These are phyloP conservation scores for Cephalopterus ornatus DNA, from an alignment of 2,113 vertebrate genomes.

Conservation along the genomic window DNA sequence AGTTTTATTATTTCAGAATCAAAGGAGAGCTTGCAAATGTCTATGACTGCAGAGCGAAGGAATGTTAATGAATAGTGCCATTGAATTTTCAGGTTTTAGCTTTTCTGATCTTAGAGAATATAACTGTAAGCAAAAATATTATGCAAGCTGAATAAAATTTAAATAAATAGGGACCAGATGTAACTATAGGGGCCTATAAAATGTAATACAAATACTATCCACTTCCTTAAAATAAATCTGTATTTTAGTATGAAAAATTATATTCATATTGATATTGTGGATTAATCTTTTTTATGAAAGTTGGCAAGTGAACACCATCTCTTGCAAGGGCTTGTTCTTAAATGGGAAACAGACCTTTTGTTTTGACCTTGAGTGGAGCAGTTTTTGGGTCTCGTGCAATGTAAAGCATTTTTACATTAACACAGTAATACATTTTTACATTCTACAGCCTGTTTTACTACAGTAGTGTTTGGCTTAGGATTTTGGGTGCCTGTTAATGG, in stretches of 20 bases:
- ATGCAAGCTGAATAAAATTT: constrained; percentile 73
- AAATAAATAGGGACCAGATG: constrained; percentile 76
- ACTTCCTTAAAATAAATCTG: constrained; percentile 73
- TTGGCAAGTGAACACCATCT: constrained; percentile 46
- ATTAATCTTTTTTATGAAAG: constrained; percentile 65
- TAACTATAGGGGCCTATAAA: constrained; percentile 71
- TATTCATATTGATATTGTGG: constrained; percentile 68
- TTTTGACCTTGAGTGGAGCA: constrained; percentile 51
- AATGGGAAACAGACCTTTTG: constrained; percentile 64
- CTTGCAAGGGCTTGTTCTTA: constrained; percentile 39
- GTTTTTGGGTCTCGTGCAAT: constrained; percentile 11
- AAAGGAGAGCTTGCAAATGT: constrained; percentile 73
- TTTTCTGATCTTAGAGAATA: constrained; percentile 69
- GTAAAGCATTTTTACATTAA: constrained; percentile 32
- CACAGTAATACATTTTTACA: not conserved
- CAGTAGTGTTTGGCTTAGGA: constrained; percentile 40
- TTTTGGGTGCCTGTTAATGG: constrained; percentile 51
- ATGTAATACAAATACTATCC: constrained; percentile 72
- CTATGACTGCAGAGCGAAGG: constrained; percentile 68
- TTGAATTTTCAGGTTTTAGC: constrained; percentile 72
- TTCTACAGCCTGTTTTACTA: constrained; percentile 55
- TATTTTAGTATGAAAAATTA: constrained; percentile 75
- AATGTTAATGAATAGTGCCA: constrained; percentile 76
- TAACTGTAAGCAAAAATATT: constrained; percentile 75
- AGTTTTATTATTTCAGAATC: constrained; percentile 76